Percentiles rank a stretch among this genome's conserved stretches.
Evolutionary conservation across 2,888 invertebrate species (phyloP).

Genomic region (Apamea monoglypha): DNA sequence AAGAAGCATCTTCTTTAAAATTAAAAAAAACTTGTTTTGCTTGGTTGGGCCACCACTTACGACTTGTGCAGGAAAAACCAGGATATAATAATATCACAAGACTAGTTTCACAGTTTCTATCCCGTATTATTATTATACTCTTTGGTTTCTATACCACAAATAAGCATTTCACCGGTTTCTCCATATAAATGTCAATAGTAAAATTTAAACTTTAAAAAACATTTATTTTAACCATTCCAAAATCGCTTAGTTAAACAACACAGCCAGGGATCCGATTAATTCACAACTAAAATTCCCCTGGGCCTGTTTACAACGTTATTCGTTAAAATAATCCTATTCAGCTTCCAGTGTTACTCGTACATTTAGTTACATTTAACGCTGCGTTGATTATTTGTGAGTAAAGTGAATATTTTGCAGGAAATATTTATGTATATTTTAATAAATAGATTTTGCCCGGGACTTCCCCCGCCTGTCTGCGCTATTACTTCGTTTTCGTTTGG

Average conservation of each 20-base stretch:
- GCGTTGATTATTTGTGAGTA: slow-evolving; percentile 15
- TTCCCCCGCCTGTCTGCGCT: neutral
- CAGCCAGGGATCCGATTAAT: slow-evolving; percentile 36
- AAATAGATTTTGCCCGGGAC: neutral
- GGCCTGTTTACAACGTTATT: slow-evolving; percentile 35
- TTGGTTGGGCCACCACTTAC: neutral
- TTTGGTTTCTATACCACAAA: neutral
- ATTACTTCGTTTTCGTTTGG: too few species aligned
- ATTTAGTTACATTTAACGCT: slow-evolving; percentile 38
- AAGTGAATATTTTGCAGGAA: slow-evolving; percentile 22
- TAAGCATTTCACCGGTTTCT: neutral
- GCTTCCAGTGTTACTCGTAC: slow-evolving; percentile 21
- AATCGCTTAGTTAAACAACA: slow-evolving; percentile 20
- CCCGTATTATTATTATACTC: too few species aligned
- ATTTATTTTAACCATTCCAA: slow-evolving; percentile 12
- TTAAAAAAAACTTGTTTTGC: neutral
- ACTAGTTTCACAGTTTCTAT: neutral
- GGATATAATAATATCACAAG: neutral
- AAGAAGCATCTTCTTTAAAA: neutral
- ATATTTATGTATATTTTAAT: neutral
- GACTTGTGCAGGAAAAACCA: neutral
- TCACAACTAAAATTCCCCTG: slow-evolving; percentile 47
- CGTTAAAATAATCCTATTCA: slow-evolving; percentile 44
- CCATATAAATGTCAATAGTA: neutral
- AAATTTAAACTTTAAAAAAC: neutral